These are phyloP conservation scores for Arge pagana DNA, from an alignment of 2,888 invertebrate species.

Conservation along the genomic window DNA sequence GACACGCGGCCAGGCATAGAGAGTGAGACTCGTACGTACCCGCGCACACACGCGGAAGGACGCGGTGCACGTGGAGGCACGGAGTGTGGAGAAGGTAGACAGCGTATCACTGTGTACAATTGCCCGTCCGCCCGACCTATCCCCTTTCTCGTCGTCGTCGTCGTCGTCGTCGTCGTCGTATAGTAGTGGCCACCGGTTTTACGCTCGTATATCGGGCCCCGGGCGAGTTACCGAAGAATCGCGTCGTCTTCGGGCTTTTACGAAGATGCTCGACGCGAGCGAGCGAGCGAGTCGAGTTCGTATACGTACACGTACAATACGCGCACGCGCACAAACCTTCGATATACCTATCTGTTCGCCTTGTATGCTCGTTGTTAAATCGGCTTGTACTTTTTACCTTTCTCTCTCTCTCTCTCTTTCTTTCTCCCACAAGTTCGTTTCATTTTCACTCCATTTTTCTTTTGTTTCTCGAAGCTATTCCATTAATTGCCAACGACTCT, in stretches of 20 bases:
- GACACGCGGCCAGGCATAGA: no score
- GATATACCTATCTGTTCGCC: no score
- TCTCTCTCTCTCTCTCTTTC: conserved; percentile 18
- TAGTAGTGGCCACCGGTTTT: conserved; percentile 57
- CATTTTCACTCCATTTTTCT: conserved; percentile 19
- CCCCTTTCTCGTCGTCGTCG: conserved; percentile 20
- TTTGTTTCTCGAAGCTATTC: conserved; percentile 22
- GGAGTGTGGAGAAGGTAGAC: no score
- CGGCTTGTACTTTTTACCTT: conserved; percentile 2
- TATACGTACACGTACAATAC: conserved; percentile 26
- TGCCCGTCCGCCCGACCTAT: conserved; percentile 19
- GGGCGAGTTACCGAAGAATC: conserved; percentile 41
- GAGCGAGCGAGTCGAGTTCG: conserved; percentile 33
- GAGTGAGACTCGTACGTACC: no score
- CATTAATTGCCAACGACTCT: no score
- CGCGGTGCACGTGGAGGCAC: no score
- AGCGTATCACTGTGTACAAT: no score
- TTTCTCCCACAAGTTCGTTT: conserved; percentile 1
- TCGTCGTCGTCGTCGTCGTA: conserved; percentile 46
- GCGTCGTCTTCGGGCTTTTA: conserved; percentile 21
- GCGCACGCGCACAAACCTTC: no score
- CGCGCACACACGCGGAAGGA: no score
- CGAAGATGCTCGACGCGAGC: conserved; percentile 45
- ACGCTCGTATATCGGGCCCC: conserved; percentile 54
- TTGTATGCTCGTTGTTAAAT: neutral